Evolutionary conservation across 1,140 invertebrate species (phyloP), one percentile per base, ranked within the genome.

Genomic region (Anastrepha obliqua): DNA sequence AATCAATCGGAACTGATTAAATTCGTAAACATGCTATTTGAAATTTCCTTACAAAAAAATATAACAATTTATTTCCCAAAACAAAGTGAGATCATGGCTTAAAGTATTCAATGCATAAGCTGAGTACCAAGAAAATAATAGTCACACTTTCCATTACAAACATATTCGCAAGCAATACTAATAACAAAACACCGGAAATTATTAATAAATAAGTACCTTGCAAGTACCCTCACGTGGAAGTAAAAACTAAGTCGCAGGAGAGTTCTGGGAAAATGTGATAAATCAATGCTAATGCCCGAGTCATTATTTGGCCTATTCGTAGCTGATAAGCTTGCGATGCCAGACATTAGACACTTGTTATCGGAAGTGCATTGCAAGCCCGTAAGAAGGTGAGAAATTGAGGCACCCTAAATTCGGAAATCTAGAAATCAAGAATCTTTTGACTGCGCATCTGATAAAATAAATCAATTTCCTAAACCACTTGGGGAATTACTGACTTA

Each of bases 151-250:
- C 64, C 17, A 39, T 67, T 2, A 11, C 64, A 9, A 67, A 67
- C 29, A 13, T 67, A 67, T 67, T n/a, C 42, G 67, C 39, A 44
- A 47, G 42, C 29, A 15, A 44, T 17, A 42, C 39, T 44, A 70
- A 62, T 62, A 62, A n/a, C 42, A 74, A 74, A 74, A 74, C 17
- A 74, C 39, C 42, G 67, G 67, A 74, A 74, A 8, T 67, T 29
- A 11, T 20, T 17, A 74, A n/a, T 74, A 74, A 74, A 74, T 74
- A 74, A 47, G 13, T 17, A 47, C 0, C 39, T 44, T 39, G 13
- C 67, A 47, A 74, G 44, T 47, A 47, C 15, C 42, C 44, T 44
- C 39, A 29, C 13, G 11, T 74, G 67, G 42, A 74, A 74, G 67
- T n/a, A 74, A 47, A 42, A 74, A 74, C 42, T 7, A 47, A n/a